Percentiles rank a stretch among this genome's conserved stretches.
These are phyloP conservation scores for Lamellibrachia columna DNA, from an alignment of 2,888 invertebrate genomes.

Conservation along the genomic window DNA sequence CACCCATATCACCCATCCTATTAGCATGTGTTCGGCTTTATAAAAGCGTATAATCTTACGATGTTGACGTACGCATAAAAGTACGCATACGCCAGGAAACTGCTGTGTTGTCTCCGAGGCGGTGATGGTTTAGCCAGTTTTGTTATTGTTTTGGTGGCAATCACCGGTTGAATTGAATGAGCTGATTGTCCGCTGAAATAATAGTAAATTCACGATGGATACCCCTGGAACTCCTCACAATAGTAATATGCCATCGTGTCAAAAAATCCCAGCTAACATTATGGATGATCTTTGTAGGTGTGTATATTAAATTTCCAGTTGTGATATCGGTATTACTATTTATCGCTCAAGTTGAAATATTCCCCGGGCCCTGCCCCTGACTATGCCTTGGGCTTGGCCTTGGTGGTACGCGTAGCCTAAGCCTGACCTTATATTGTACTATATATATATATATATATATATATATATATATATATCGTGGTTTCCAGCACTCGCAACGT, in stretches of 20 bases:
- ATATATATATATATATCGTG: no score
- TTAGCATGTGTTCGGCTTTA: no score
- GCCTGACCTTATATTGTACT: no score
- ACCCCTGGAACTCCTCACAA: not conserved
- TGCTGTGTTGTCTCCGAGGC: not conserved
- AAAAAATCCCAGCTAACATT: slow-evolving; percentile 3
- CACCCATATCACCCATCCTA: no score
- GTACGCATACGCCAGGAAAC: not conserved
- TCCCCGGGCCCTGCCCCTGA: not conserved
- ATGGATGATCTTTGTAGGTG: not conserved
- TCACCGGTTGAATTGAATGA: not conserved
- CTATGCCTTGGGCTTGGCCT: no score
- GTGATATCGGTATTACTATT: not conserved
- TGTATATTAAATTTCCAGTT: not conserved
- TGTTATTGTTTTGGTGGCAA: not conserved
- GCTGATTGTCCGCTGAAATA: not conserved
- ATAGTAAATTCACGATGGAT: not conserved
- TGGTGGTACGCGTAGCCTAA: no score
- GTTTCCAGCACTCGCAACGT: no score
- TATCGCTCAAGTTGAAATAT: not conserved
- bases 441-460: no score
- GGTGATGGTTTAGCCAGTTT: not conserved
- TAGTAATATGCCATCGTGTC: not conserved
- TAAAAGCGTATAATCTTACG: no score
- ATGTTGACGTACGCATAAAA: not conserved